Evolutionary conservation across 2,113 vertebrate genomes (phyloP).

Genomic region (Gallinago undulata): DNA sequence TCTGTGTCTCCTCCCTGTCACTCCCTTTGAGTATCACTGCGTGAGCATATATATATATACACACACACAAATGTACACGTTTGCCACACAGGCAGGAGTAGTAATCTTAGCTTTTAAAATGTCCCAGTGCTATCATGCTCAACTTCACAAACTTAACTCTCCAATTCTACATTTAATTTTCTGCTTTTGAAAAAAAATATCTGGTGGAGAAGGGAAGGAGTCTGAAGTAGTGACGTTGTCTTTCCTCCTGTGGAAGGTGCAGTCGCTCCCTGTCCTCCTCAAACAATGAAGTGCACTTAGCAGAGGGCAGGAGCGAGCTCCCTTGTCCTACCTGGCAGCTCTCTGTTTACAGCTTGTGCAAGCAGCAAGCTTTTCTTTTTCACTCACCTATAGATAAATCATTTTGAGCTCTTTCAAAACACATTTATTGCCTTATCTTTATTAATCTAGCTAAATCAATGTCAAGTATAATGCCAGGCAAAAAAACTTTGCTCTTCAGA

Average conservation of each 20-base stretch:
- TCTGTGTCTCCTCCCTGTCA: neutral
- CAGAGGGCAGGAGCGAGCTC: neutral
- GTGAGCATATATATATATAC: fast-evolving
- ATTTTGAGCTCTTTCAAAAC: neutral
- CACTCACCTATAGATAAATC: neutral
- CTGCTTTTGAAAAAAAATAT: neutral
- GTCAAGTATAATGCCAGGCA: neutral
- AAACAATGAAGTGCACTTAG: neutral
- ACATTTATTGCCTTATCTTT: neutral
- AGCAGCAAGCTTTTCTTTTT: neutral
- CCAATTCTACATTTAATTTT: neutral
- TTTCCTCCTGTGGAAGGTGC: constrained; percentile 2
- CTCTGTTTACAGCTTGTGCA: neutral
- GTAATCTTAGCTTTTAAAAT: neutral
- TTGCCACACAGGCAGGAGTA: neutral
- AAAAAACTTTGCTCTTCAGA: neutral
- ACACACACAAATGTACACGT: neutral
- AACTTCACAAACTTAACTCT: neutral
- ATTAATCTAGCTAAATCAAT: neutral
- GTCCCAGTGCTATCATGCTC: neutral
- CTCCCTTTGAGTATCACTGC: no score
- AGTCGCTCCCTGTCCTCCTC: neutral
- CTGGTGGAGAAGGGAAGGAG: neutral
- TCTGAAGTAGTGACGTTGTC: neutral
- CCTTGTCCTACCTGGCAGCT: constrained; percentile 38